Conservation (phyloP, 2,113 vertebrate genomes). For the Gymnorhina tibicen region DNA sequence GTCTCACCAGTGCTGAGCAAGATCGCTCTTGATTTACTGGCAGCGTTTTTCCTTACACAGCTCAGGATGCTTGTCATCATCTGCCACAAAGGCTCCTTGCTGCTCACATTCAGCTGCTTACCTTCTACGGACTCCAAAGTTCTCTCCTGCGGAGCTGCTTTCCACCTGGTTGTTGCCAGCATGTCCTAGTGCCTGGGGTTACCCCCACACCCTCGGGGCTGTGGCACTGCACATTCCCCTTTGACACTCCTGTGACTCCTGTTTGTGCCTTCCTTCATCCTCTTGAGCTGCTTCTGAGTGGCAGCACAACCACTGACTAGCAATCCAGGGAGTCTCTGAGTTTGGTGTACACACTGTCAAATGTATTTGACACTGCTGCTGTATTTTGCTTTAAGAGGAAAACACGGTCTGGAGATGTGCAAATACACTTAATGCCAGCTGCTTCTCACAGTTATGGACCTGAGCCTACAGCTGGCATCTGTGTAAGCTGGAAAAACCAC, state of each 20-base stretch:
- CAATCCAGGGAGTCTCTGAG: too few species aligned
- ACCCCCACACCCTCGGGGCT: neutral
- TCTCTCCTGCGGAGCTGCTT: neutral
- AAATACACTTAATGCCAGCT: neutral
- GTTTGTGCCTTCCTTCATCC: neutral
- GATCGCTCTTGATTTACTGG: neutral
- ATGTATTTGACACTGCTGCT: neutral
- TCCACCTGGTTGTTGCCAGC: neutral
- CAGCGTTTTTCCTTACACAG: neutral
- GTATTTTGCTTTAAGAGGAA: neutral
- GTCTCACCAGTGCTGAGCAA: neutral
- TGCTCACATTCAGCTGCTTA: neutral
- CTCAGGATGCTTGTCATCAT: too few species aligned
- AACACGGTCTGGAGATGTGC: neutral
- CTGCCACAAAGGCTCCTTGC: neutral
- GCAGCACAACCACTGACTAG: neutral
- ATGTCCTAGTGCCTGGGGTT: neutral
- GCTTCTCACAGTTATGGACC: neutral
- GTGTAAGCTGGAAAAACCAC: accelerated
- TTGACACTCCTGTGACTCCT: neutral
- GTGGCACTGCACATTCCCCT: neutral
- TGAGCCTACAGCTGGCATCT: neutral
- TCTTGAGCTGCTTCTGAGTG: neutral
- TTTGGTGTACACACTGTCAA: neutral
- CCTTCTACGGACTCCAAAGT: neutral